phyloP scores from a whole-genome alignment of 2,888 invertebrate genomes.

The Liposcelis brunnea region DNA sequence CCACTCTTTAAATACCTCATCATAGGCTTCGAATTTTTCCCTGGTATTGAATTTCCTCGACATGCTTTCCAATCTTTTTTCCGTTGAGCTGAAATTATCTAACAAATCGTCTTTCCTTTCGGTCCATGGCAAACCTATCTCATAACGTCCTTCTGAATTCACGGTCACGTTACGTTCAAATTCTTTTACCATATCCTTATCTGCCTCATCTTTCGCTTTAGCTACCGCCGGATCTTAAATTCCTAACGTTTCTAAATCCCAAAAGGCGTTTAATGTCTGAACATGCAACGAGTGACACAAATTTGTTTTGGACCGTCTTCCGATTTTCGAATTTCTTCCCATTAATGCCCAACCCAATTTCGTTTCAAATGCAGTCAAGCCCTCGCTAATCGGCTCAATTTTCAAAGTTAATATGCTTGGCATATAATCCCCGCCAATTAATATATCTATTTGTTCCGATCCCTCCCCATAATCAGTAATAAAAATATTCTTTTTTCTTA shows the following conservation, averaged over 20 bases:
- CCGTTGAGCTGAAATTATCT: neutral
- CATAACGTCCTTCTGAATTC: constrained; percentile 5
- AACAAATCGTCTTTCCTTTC: neutral
- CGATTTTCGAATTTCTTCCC: too few relatives aligned
- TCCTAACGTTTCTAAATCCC: neutral
- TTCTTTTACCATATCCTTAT: neutral
- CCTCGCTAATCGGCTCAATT: neutral
- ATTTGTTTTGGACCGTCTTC: too few relatives aligned
- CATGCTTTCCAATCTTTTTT: neutral
- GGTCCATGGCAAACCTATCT: constrained; percentile 5
- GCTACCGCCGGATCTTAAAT: neutral
- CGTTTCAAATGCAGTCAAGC: constrained; percentile 8
- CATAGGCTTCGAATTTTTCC: constrained; percentile 2
- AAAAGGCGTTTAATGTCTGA: too few relatives aligned
- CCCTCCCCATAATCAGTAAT: too few relatives aligned
- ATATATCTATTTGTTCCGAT: constrained; percentile 9
- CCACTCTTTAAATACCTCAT: too few relatives aligned
- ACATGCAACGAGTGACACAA: too few relatives aligned
- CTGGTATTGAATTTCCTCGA: neutral
- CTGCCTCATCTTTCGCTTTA: neutral
- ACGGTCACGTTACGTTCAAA: neutral
- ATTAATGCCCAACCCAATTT: constrained; percentile 10
- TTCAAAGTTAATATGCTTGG: constrained; percentile 7
- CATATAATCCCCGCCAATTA: constrained; percentile 10
- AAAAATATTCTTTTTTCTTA: too few relatives aligned